phyloP scores from a whole-genome alignment of 2,113 vertebrate genomes.

The Promerops cafer region DNA sequence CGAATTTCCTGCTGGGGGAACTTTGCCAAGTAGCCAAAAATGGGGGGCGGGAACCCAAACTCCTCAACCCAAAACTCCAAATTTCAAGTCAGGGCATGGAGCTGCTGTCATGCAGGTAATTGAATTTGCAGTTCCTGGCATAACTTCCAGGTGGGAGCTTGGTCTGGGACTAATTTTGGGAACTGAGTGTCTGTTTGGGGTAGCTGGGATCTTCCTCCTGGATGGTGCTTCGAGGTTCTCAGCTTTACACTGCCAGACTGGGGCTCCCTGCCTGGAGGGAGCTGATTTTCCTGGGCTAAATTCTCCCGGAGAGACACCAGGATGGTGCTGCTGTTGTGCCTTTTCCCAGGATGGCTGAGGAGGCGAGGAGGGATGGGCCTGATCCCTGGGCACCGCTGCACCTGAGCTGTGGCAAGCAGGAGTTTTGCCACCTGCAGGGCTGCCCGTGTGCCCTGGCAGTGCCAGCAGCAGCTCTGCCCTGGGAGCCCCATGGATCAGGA shows the following conservation, averaged over 20 bases:
- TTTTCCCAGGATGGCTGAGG: rapidly evolving
- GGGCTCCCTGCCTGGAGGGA: not conserved
- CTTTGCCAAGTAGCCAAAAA: slow-evolving; percentile 21
- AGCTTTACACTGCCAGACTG: rapidly evolving
- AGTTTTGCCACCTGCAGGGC: not conserved
- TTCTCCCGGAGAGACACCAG: rapidly evolving
- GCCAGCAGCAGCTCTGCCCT: not conserved
- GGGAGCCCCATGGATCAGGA: not conserved
- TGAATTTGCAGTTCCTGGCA: not conserved
- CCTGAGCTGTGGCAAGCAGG: rapidly evolving
- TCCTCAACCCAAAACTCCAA: not conserved
- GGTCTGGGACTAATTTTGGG: not conserved
- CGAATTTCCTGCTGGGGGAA: slow-evolving; percentile 17
- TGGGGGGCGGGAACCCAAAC: not conserved
- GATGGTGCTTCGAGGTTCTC: not conserved
- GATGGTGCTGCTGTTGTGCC: rapidly evolving
- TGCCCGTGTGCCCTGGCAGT: rapidly evolving
- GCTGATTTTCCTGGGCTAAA: not conserved
- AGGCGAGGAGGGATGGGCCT: rapidly evolving
- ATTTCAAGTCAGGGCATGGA: slow-evolving; percentile 13
- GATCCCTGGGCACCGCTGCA: not conserved
- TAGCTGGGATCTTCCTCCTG: not conserved
- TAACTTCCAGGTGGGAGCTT: not conserved
- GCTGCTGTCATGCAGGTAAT: not conserved
- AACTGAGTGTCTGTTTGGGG: not conserved